Evolutionary conservation across 2,113 vertebrate species (phyloP), one percentile per base, ranked within the genome.

Genomic region (Xyliphius kryptos): DNA sequence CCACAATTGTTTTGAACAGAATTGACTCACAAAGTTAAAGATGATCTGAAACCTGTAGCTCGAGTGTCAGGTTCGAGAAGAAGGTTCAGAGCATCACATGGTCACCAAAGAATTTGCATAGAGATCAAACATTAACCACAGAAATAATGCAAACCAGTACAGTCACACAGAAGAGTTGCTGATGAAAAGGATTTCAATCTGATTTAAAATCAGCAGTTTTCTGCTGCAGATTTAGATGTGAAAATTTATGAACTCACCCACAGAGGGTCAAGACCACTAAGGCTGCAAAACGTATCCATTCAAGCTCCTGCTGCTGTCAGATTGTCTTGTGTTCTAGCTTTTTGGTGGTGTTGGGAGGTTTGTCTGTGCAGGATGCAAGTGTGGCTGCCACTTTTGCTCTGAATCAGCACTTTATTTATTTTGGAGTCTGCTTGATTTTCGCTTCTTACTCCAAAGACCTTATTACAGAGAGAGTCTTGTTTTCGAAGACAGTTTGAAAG

Each of bases 241-340:
- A n/a, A n/a, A n/a, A n/a, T 32, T 3, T 5, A 32, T n/a, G 71
- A 74, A 86, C 87, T 88, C 76, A 89, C 87, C 87, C 87, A 89
- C 40, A 89, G 76, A 63, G 86, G 84, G 79, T 89, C 87, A 81
- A 89, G 82, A 73, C 87, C 87, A 71, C 85, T 88, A 40, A 87
- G 81, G 81, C 82, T 81, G 79, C 87, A 89, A 57, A 89, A 85
- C 78, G 79, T 82, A 79, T 89, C 87, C 87, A 89, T 89, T 82
- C 80, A 83, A 54, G 63, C 59, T 65, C 68, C 59, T 67, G n/a
- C 74, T 83, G 68, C 80, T 80, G 83, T 65, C 21, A 67, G 69
- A 66, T 72, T 72, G 74, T 65, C 37, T 73, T 20, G 67, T 58
- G 72, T 79, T 68, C 74, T 72, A 63, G 65, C 26, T 32, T 32